phyloP scores from a whole-genome alignment of 1,140 invertebrate genomes.

The Drosophila willistoni region DNA sequence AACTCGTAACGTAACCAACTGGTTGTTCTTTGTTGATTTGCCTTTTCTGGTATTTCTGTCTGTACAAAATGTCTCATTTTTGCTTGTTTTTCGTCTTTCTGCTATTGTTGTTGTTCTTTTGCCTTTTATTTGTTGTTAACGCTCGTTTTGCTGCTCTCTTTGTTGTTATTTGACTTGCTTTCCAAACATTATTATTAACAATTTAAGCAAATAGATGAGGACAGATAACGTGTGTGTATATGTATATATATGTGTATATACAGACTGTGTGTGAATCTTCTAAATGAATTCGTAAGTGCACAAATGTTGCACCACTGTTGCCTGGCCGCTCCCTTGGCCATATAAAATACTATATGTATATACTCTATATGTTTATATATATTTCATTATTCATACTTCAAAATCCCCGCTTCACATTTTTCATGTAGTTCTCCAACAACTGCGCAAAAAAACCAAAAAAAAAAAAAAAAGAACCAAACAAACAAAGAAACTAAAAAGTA shows the following conservation, averaged over 20 bases:
- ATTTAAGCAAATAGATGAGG: constrained; percentile 60
- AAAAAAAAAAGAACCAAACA: background rate
- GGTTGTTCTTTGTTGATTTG: constrained; percentile 2
- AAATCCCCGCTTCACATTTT: background rate
- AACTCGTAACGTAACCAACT: background rate
- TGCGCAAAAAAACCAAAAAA: constrained; percentile 33
- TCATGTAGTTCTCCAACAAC: constrained; percentile 37
- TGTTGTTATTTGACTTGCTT: constrained; percentile 49
- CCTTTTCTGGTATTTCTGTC: constrained; percentile 1
- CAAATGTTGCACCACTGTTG: constrained; percentile 2
- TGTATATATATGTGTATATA: constrained; percentile 36
- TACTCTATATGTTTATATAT: constrained; percentile 24
- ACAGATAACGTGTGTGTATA: background rate
- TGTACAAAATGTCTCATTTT: constrained; percentile 11
- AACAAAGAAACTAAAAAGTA: constrained; percentile 14
- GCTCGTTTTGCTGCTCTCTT: constrained; percentile 25
- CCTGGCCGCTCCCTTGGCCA: background rate
- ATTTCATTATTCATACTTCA: constrained; percentile 27
- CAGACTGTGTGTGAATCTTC: constrained; percentile 15
- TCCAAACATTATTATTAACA: constrained; percentile 62
- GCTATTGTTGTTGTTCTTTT: constrained; percentile 22
- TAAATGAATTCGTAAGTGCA: constrained; percentile 13
- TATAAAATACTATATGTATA: constrained; percentile 2
- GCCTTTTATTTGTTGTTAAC: constrained; percentile 34
- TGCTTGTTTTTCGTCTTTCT: constrained; percentile 21